A percentile compares a stretch with the other conserved stretches of the same genome.
Conservation (phyloP, 2,113 vertebrate species). For the Empidonax traillii region DNA sequence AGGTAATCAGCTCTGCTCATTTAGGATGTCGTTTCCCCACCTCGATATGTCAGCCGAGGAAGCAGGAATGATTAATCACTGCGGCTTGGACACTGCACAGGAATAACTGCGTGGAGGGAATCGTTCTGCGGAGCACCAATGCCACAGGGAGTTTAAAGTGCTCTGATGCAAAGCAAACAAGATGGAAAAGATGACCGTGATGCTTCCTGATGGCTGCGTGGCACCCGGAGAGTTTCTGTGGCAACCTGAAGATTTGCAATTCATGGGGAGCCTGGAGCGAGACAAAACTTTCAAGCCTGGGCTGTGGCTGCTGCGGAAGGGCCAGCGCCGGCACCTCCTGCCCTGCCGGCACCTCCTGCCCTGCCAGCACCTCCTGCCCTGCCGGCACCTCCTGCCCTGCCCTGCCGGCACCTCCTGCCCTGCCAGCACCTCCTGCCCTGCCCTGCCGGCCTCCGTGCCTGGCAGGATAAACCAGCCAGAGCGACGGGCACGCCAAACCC, state of each 20-base stretch:
- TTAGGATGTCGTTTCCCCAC: constrained; percentile 79
- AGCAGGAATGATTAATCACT: constrained; percentile 77
- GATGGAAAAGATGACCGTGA: constrained; percentile 61
- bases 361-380: not conserved
- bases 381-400: too few relatives aligned
- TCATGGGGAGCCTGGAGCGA: constrained; percentile 52
- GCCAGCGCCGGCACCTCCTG: not conserved
- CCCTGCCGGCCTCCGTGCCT: not conserved
- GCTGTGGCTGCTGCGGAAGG: constrained; percentile 34
- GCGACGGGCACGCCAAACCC: not conserved
- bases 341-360: not conserved
- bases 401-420: too few relatives aligned
- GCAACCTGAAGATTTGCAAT: constrained; percentile 67
- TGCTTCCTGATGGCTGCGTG: constrained; percentile 46
- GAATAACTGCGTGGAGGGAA: constrained; percentile 54
- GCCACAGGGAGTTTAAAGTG: constrained; percentile 49
- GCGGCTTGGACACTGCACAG: constrained; percentile 65
- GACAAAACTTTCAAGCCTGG: constrained; percentile 35
- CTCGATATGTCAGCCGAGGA: constrained; percentile 73
- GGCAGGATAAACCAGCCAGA: not conserved
- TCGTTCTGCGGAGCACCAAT: constrained; percentile 24
- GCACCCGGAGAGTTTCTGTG: constrained; percentile 66
- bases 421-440: not conserved
- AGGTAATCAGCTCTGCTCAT: constrained; percentile 87
- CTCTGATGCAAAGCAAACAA: constrained; percentile 59